A percentile compares a stretch with the other conserved stretches of the same genome.
Conservation (phyloP, 37 sponge, comb jelly and placozoan species). For the Sycon ciliatum region DNA sequence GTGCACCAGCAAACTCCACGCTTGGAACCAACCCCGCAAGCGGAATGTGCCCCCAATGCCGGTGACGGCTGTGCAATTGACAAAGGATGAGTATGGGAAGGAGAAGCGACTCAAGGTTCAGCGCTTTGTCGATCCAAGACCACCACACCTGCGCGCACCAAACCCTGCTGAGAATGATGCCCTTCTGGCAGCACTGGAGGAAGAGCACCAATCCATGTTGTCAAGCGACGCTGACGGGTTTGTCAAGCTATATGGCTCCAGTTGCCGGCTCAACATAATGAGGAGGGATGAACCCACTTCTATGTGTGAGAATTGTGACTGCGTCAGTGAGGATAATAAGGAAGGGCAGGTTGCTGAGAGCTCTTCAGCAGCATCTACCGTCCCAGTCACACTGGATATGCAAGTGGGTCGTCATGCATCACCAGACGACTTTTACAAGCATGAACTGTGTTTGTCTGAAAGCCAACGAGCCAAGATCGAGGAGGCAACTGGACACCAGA, state of each 20-base stretch:
- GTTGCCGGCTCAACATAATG: conserved; percentile 1
- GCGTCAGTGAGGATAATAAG: too few species aligned
- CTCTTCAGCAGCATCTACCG: too few species aligned
- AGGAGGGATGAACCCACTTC: too few species aligned
- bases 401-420: too few species aligned
- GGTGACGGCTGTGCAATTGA: conserved; percentile 6
- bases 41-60: conserved; percentile 14
- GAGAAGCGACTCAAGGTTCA: conserved; percentile 1
- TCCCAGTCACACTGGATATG: too few species aligned
- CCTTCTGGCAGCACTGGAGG: conserved; percentile 14
- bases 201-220: conserved; percentile 17
- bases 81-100: conserved; percentile 24
- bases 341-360: too few species aligned
- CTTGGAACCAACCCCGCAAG: conserved; percentile 19
- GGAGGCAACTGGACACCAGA: too few species aligned
- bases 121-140: conserved; percentile 1
- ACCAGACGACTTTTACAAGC: too few species aligned
- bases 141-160: conserved; percentile 16
- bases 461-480: too few species aligned
- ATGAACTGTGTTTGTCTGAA: too few species aligned
- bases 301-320: too few species aligned
- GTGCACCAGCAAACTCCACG: conserved; percentile 31
- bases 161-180: conserved; percentile 18
- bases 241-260: conserved; percentile 15
- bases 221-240: conserved; percentile 1